Evolutionary conservation across 2,113 vertebrate species (phyloP).

Genomic region (Carassius auratus): DNA sequence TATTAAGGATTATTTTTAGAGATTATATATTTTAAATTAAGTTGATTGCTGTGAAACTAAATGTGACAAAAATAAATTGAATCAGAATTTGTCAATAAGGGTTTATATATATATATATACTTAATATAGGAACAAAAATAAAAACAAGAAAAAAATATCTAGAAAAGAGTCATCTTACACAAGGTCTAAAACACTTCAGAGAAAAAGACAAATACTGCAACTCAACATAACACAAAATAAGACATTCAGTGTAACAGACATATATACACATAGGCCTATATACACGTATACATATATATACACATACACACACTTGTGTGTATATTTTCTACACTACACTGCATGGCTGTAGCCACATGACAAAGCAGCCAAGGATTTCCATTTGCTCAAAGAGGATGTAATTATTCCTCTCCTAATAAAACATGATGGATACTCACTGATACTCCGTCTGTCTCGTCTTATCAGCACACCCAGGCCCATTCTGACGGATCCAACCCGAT

Average conservation of each 20-base stretch:
- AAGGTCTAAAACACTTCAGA: background rate
- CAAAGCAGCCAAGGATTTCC: background rate
- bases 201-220: background rate
- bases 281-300: too few relatives aligned
- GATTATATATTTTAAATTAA: background rate
- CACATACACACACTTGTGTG: too few relatives aligned
- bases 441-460: background rate
- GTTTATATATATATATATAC: too few relatives aligned
- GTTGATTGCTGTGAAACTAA: background rate
- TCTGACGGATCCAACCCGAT: background rate
- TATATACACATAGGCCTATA: too few relatives aligned
- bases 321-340: background rate
- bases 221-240: background rate
- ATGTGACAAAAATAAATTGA: too few relatives aligned
- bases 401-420: background rate
- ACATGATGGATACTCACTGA: conserved; percentile 41
- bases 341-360: background rate
- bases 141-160: background rate
- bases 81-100: background rate
- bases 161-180: background rate
- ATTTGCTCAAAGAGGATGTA: background rate
- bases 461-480: conserved; percentile 7
- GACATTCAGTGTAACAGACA: background rate
- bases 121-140: background rate
- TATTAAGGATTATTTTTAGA: background rate